Evolutionary conservation across 2,113 vertebrate genomes (phyloP).

Genomic region (Ceyx melanurus): DNA sequence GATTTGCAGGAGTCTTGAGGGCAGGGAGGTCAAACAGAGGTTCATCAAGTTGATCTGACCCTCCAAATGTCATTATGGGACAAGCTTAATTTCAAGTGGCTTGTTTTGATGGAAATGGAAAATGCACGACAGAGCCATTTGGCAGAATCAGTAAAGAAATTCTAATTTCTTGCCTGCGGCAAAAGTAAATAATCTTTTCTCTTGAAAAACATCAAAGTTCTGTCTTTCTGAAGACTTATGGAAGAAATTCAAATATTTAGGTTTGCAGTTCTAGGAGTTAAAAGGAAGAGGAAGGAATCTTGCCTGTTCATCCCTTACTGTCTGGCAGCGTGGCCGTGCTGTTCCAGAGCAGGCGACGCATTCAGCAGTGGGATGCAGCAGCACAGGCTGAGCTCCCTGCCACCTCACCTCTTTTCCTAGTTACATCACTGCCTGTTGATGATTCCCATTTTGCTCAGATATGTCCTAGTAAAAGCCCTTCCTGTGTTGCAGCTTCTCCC

Average conservation of each 20-base stretch:
- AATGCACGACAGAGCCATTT: not conserved
- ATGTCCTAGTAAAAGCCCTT: not conserved
- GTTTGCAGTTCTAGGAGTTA: constrained; percentile 26
- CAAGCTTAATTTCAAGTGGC: constrained; percentile 38
- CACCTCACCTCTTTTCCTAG: accelerated
- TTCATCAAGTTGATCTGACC: not conserved
- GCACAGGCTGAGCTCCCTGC: not conserved
- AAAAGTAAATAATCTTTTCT: constrained; percentile 45
- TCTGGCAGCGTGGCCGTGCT: not conserved
- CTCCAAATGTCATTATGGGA: constrained; percentile 6
- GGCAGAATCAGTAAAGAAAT: constrained; percentile 63
- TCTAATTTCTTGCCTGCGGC: constrained; percentile 59
- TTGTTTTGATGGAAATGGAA: constrained; percentile 55
- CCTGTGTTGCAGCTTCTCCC: not conserved
- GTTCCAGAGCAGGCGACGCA: constrained; percentile 13
- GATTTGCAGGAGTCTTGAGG: not conserved
- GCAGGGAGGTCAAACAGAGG: not conserved
- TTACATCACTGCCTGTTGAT: not conserved
- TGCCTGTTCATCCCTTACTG: not conserved
- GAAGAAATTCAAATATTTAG: constrained; percentile 59
- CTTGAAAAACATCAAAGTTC: constrained; percentile 69
- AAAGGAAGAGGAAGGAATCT: constrained; percentile 31
- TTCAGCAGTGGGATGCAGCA: not conserved
- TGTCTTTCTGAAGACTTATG: constrained; percentile 40
- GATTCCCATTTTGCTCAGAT: not conserved